Percentiles rank a stretch among this genome's conserved stretches.
Conservation (phyloP, 2,113 vertebrate species). For the Ochotona curzoniae region DNA sequence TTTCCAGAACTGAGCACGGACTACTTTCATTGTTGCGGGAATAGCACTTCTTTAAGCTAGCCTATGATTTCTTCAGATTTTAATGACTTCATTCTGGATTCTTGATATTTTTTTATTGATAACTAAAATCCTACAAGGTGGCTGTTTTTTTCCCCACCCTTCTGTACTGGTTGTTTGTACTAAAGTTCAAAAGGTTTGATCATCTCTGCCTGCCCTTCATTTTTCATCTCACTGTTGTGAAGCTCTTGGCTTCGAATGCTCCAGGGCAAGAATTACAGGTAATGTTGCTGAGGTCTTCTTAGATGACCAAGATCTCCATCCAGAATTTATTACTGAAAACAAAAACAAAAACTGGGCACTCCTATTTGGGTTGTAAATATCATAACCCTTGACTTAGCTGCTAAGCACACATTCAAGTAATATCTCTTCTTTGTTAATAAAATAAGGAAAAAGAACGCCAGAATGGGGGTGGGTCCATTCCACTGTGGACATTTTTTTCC, state of each 20-base stretch:
- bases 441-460: too few relatives aligned
- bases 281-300: not conserved
- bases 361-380: too few relatives aligned
- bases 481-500: too few relatives aligned
- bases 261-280: not conserved
- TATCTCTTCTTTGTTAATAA: too few relatives aligned
- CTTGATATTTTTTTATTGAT: slow-evolving; percentile 1
- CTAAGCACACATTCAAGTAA: too few relatives aligned
- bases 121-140: not conserved
- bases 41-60: not conserved
- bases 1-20: not conserved
- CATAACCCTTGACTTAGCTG: too few relatives aligned
- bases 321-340: too few relatives aligned
- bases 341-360: too few relatives aligned
- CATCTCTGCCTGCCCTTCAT: not conserved
- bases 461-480: too few relatives aligned
- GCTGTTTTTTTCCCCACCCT: not conserved
- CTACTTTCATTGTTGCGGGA: not conserved
- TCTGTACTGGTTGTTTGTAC: not conserved
- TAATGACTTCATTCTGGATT: not conserved
- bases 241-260: not conserved
- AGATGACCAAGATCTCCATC: not conserved
- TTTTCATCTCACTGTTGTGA: not conserved
- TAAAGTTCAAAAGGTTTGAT: not conserved
- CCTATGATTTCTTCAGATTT: not conserved